Base-by-base conservation (phyloP, 2,888 invertebrate species). In the Lathronympha strigana region DNA sequence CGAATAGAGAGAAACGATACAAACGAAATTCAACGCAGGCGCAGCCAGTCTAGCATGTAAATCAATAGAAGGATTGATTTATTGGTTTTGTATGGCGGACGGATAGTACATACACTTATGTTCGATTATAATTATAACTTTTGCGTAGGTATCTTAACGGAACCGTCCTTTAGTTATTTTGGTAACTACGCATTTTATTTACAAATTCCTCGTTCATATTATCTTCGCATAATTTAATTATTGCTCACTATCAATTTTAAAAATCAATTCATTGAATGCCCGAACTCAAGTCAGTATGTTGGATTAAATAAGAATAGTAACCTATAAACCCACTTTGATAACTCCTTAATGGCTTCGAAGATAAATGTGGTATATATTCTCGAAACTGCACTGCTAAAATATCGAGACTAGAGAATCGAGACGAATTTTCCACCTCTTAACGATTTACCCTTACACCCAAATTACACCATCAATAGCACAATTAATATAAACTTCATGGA, bases 271-370 rank as follows among this genome's bases (percentile, higher is more conserved):
- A 60, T 66, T 60, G n/a, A 66, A 60, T n/a, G 31, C 4, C 31
- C 60, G 21, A 66, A 54, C 25, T 66, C 60, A 66, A n/a, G 66
- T 57, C 67, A 51, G 19, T 53, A 64, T 45, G 55, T 67, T 23
- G 43, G 60, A 64, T 67, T 54, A 40, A 68, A 38, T 58, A 67
- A 54, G 55, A 61, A 64, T 63, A 63, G 68, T 80, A 81, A 82
- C 81, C 81, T 77, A 76, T 76, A 79, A 80, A 83, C 83, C 81
- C 76, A 82, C 67, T 77, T 84, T 68, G 84, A 85, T 86, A 84
- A 83, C 71, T 72, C 68, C 68, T 77, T 77, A 74, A 82, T 78
- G 75, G 72, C 66, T 77, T 77, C 67, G 25, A 69, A 69, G 80
- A 83, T 82, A 83, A 58, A 38, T 36, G 38, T 45, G 15, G 25